Evolutionary conservation across 2,113 vertebrate genomes (phyloP).

Genomic region (Calcarius ornatus): DNA sequence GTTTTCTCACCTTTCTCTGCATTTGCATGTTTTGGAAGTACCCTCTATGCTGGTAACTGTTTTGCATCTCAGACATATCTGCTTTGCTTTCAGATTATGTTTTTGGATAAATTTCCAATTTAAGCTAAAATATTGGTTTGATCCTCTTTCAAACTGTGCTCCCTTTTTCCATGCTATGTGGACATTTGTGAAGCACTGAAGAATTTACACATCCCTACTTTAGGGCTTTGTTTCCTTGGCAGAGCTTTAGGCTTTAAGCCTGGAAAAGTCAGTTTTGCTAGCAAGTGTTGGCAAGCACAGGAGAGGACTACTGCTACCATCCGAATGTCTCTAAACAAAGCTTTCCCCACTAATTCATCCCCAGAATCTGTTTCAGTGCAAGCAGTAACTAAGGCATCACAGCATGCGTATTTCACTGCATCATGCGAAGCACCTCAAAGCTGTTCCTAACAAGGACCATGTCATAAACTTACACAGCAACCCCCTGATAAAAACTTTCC

Average conservation of each 20-base stretch:
- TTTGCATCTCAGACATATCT: background rate
- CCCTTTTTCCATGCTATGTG: background rate
- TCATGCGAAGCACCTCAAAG: background rate
- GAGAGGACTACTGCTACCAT: background rate
- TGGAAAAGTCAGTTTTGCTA: background rate
- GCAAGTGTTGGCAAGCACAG: background rate
- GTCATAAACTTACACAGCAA: background rate
- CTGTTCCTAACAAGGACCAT: background rate
- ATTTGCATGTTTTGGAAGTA: background rate
- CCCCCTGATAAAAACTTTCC: background rate
- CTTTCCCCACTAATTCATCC: background rate
- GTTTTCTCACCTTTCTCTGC: background rate
- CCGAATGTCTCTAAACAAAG: background rate
- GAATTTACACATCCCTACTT: background rate
- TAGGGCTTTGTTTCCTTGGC: background rate
- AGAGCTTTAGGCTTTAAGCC: background rate
- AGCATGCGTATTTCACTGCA: background rate
- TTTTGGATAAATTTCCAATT: background rate
- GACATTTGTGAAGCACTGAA: background rate
- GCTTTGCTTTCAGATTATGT: background rate
- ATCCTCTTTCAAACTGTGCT: background rate
- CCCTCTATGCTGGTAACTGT: background rate
- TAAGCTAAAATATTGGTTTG: background rate
- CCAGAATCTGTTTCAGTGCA: background rate
- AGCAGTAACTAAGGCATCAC: background rate